A percentile compares a stretch with the other conserved stretches of the same genome.
These are phyloP conservation scores for Scomber scombrus DNA, from an alignment of 2,113 vertebrate species.

Conservation along the genomic window DNA sequence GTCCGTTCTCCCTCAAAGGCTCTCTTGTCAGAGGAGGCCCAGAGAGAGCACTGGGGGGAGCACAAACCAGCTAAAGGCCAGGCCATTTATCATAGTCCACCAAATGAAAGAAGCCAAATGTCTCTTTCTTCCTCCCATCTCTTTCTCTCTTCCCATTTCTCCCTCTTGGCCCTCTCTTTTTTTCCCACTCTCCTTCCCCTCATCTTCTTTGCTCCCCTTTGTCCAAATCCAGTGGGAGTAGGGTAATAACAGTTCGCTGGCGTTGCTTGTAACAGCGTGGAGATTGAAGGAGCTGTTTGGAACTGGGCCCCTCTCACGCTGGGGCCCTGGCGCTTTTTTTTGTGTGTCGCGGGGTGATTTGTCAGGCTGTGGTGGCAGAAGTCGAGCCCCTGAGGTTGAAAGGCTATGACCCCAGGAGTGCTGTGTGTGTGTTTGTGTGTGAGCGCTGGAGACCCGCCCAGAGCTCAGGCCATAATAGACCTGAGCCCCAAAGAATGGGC, in stretches of 20 bases:
- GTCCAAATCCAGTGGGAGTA: constrained; percentile 82
- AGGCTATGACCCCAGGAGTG: constrained; percentile 98
- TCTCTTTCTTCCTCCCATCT: constrained; percentile 89
- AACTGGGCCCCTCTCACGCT: constrained; percentile 86
- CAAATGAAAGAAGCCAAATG: constrained; percentile 98
- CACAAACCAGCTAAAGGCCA: constrained; percentile 90
- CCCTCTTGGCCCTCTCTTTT: constrained; percentile 49
- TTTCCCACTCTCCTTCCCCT: constrained; percentile 50
- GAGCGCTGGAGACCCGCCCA: constrained; percentile 81
- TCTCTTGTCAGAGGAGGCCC: constrained; percentile 88
- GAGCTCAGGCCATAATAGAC: constrained; percentile 91
- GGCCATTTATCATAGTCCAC: constrained; percentile 95
- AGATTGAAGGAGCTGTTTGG: constrained; percentile 71
- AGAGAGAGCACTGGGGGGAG: constrained; percentile 86
- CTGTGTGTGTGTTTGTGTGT: constrained; percentile 70
- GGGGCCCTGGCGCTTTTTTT: constrained; percentile 92
- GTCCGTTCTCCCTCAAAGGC: constrained; percentile 83
- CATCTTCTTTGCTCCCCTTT: constrained; percentile 85
- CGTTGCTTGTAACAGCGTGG: constrained; percentile 84
- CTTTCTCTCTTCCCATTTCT: constrained; percentile 70
- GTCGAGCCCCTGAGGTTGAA: constrained; percentile 99
- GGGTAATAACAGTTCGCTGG: constrained; percentile 84
- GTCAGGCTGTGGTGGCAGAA: constrained; percentile 97
- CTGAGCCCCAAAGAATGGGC: constrained; percentile 87
- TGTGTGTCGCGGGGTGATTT: constrained; percentile 93